Base-by-base conservation (phyloP, 2,113 vertebrate species). In the human region DNA sequence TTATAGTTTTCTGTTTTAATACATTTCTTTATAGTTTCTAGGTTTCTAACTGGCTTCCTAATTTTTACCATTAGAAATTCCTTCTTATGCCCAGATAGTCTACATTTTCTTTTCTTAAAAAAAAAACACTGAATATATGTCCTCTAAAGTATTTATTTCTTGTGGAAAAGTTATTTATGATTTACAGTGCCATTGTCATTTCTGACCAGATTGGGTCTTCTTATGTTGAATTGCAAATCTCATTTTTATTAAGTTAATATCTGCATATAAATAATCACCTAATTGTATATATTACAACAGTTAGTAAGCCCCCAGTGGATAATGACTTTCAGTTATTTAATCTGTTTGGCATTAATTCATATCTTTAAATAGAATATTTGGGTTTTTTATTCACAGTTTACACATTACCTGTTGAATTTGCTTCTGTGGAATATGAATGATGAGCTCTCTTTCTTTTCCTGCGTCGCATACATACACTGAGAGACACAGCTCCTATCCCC, bases 191-290 rank as follows among this genome's bases (percentile, higher is more conserved):
- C 23, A 40, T 59, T 92, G 25, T 52, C 20, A 59, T 93, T 87
- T 93, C 80, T 83, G 68, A 23, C 78, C 11, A 89, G 20, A 14
- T 90, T 86, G 35, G 35, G 2, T 66, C 84, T 80, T 27, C 66
- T 79, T 70, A 20, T 89, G 25, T 57, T 96, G 27, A 85, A 75
- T 84, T 94, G 45, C 27, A 75, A 93, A n/a, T 79, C n/a, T 75
- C 22, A 89, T 32, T 40, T 83, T 66, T 89, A 79, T 78, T 66
- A 78, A 59, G 38, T 55, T 78, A 43, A 85, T 79, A 48, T 55
- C n/a, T 89, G 2, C 12, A 81, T 30, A 16, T 83, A 48, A 95
- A 82, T 9, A 93, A n/a, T n/a, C 57, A 75, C 12, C 22, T 57
- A 94, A 52, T 55, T 84, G 8, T 72, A 73, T 8, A 43, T 55